Conservation (phyloP, 1,140 invertebrate species). For the Drosophila ananassae region DNA sequence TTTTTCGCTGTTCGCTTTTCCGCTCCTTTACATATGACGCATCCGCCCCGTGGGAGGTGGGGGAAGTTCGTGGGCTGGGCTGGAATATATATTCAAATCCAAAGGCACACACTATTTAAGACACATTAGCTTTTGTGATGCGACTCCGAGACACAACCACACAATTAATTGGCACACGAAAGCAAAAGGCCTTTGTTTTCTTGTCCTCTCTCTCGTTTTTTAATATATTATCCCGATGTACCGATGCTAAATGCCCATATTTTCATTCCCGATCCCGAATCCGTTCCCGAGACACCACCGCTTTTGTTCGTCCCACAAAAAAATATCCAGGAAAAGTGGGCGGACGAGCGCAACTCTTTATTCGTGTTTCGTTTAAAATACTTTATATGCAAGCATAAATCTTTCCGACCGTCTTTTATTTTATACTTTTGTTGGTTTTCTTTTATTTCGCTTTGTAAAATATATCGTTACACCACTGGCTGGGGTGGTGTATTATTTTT, state of each 20-base stretch:
- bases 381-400: slow-evolving; percentile 25
- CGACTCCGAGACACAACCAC: slow-evolving; percentile 6
- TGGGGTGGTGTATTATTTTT: neutral
- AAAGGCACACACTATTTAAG: slow-evolving; percentile 56
- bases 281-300: slow-evolving; percentile 25
- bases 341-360: slow-evolving; percentile 45
- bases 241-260: slow-evolving; percentile 4
- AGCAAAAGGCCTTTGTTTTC: slow-evolving; percentile 36
- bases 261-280: slow-evolving; percentile 12
- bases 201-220: slow-evolving; percentile 16
- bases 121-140: slow-evolving; percentile 56
- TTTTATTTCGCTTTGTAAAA: slow-evolving; percentile 18
- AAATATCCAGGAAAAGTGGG: slow-evolving; percentile 37
- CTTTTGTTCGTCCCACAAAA: slow-evolving; percentile 56
- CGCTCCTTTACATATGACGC: slow-evolving; percentile 67
- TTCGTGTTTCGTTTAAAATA: slow-evolving; percentile 14
- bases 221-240: slow-evolving; percentile 29
- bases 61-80: slow-evolving; percentile 27
- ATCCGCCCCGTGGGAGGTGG: slow-evolving; percentile 27
- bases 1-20: slow-evolving; percentile 11
- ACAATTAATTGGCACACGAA: slow-evolving; percentile 47
- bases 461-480: slow-evolving; percentile 14
- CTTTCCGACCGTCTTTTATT: slow-evolving; percentile 21
- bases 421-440: slow-evolving; percentile 8
- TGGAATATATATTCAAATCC: slow-evolving; percentile 61